Conservation (phyloP, 1,140 invertebrate genomes). For the Probaryconus sp. region DNA sequence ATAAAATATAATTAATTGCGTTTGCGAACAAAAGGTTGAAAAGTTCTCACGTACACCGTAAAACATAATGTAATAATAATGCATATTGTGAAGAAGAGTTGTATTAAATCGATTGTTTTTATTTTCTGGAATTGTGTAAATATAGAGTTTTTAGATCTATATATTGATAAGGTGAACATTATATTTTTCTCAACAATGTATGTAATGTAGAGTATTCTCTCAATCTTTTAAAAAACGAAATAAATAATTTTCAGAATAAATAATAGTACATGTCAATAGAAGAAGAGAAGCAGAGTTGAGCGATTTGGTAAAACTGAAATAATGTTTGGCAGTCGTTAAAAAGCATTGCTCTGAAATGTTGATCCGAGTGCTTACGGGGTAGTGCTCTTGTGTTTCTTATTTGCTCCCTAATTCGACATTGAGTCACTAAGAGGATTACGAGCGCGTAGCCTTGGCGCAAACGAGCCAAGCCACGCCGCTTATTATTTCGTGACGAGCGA, state of each 20-base stretch:
- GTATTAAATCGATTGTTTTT: conserved; percentile 19
- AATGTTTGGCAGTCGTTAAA: conserved; percentile 30
- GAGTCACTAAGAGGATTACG: conserved; percentile 65
- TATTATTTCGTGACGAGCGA: conserved; percentile 60
- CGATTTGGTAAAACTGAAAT: not conserved
- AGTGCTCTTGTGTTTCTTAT: conserved; percentile 38
- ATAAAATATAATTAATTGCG: conserved; percentile 50
- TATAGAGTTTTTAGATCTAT: too few relatives aligned
- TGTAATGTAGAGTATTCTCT: too few relatives aligned
- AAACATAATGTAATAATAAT: conserved; percentile 41
- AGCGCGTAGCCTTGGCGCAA: conserved; percentile 57
- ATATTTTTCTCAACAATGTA: too few relatives aligned
- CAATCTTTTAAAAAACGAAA: too few relatives aligned
- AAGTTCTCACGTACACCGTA: conserved; percentile 40
- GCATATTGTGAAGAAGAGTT: conserved; percentile 12
- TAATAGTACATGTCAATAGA: too few relatives aligned
- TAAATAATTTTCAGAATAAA: too few relatives aligned
- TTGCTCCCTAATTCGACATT: conserved; percentile 57
- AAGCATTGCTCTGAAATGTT: conserved; percentile 40
- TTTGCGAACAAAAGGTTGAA: conserved; percentile 46
- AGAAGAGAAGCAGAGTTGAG: too few relatives aligned
- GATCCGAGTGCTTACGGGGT: too few relatives aligned
- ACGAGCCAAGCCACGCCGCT: conserved; percentile 56
- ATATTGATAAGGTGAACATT: too few relatives aligned
- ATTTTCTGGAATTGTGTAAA: too few relatives aligned